Evolutionary conservation across 2,888 invertebrate species (phyloP), one percentile per base, ranked within the genome.

Genomic region (Tetheella fluctuosa): DNA sequence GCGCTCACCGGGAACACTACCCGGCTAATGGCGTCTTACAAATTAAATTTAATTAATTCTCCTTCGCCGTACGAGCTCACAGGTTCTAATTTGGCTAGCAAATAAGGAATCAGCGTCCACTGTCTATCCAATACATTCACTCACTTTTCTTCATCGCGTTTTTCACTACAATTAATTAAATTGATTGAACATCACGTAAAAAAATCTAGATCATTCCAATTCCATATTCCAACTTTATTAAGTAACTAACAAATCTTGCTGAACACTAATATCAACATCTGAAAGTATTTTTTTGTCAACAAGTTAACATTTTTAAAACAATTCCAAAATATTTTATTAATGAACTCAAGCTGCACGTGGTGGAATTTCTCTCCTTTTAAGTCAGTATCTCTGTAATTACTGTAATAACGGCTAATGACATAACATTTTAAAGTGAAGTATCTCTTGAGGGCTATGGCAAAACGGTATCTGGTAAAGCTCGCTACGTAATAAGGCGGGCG

Each of bases 1-100:
- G 67, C 76, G 76, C 70, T 77, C 77, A 74, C 78, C 77, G 81
- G 69, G 77, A 82, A 81, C 80, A 78, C 71, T 69, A 76, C 71
- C 70, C 74, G 71, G 74, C 79, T 89, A 87, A 90, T 89, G 84
- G 85, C 77, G 81, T 20, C 80, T 83, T 75, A 77, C 79, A 80
- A 84, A 85, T 86, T 87, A 83, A 84, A 81, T 85, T 87, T 83
- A 90, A 90, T 90, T 88, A 88, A 88, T 88, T 86, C 80, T 73
- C 82, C 73, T 71, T 78, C 80, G 76, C 79, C 77, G 68, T 77
- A 73, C 67, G 74, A 71, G 69, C 67, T 75, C 59, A 61, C 60
- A 58, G 57, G 63, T 65, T 68, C 52, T 60, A 65, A 67, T 61
- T 69, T 58, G 52, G 59, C 34, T 65, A 61, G 62, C 58, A 65